Base-by-base conservation (phyloP, 2,888 invertebrate species). In the Plusia festucae region DNA sequence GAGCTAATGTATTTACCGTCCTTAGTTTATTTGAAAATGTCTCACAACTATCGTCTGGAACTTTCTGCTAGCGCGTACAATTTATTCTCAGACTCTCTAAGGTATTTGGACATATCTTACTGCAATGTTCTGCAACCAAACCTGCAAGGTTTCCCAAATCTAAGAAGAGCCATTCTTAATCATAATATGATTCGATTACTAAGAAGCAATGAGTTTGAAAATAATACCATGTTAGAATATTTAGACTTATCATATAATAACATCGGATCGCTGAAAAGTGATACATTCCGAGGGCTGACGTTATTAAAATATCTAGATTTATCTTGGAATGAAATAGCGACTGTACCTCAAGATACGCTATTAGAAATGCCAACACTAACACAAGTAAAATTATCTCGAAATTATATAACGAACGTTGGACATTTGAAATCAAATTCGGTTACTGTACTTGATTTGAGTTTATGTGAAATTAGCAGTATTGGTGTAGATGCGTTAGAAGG, bases 241-340 rank as follows among this genome's bases (percentile, higher is more conserved):
- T 85, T 97, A 16, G 97, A 97, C 85, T 85, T 97, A 46, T 97
- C 97, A 0, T 94, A 95, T 52, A 97, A 97, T 87, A 95, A 96
- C 18, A 95, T 97, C 51, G 96, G 95, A 11, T 92, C 91, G 0
- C 84, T 97, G 24, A 96, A 96, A 74, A 87, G 90, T 60, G 95
- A 96, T 70, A 96, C 97, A 0, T 97, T 97, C 85, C 90, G 90
- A 54, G 95, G 95, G 13, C 84, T 97, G 3, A 90, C 89, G 70
- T 91, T 95, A 70, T 85, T 97, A 6, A 95, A 96, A 78, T 88
- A 92, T 68, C 89, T 97, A 57, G 97, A 97, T 88, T 88, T 97
- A 71, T 97, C 97, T 0, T 96, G 95, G 88, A 97, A 97, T 87
- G 96, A 96, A 86, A 95, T 97, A 61, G 95, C 95, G 0, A 84